Evolutionary conservation across 35 echinoderm and acorn worm genomes (phyloP), one percentile per base, ranked within the genome.

Genomic region (Holothuria glaberrima): DNA sequence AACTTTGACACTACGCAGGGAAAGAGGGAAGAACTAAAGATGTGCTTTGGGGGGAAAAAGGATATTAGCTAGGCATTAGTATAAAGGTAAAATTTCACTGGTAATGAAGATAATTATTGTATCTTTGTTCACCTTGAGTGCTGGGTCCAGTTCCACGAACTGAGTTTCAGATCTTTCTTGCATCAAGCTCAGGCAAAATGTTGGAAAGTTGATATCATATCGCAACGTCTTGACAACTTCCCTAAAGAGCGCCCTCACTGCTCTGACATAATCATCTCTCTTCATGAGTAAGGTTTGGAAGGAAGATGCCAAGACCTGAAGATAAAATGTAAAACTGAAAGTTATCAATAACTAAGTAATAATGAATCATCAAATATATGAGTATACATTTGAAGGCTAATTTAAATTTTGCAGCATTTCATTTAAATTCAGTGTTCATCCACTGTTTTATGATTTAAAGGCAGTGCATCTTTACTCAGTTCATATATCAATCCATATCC

Each of bases 261-360:
- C 97, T 46, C 93, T 80, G 5, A 95, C 58, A 38, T 99, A 99
- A 75, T 99, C 97, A 33, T 99, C 97, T 9, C 90, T 88, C 52
- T 99, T 92, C 78, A 94, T 89, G 32, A 99, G 79, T 28, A 99
- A 77, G 26, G 94, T 88, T 90, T 95, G 97, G 59, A 99, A 99
- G n/a, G 94, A 94, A 36, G 75, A 73, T 24, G 97, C 97, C 22
- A 99, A 80, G 44, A 72, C 89, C 97, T 99, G 59, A 17, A 31
- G 10, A 27, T 68, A 68, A 68, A 68, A 27, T 9, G 13, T 54
- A 54, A 14, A 9, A 14, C 44, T 0, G 50, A 54, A 54, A 54
- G 12, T 14, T 54, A 54, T 54, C 50, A 12, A 0, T 54, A 12
- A 69, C 1, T 21, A 21, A 65, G 18, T 24, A 28, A 65, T 65